Percentiles rank a stretch among this genome's conserved stretches.
phyloP scores from a whole-genome alignment of 2,888 invertebrate genomes.

The Macrophya alboannulata region DNA sequence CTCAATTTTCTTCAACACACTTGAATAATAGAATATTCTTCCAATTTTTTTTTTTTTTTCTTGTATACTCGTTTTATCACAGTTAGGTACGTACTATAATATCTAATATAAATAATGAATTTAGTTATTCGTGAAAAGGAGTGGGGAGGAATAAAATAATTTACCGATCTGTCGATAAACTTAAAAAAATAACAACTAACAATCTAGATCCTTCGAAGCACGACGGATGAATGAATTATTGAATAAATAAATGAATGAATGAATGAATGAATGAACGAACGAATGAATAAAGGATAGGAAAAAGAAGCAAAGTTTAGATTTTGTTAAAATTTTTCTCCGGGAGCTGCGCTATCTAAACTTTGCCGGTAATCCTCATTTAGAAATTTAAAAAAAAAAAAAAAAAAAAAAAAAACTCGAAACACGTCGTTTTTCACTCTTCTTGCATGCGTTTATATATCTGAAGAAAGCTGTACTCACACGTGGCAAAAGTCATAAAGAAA shows the following conservation, averaged over 20 bases:
- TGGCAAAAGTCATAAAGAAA: conserved; percentile 19
- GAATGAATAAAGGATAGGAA: neutral
- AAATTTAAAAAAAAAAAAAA: neutral
- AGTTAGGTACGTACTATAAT: neutral
- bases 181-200: neutral
- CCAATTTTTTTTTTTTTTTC: neutral
- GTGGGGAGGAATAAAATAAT: neutral
- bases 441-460: conserved; percentile 24
- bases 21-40: neutral
- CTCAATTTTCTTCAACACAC: neutral
- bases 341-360: conserved; percentile 70
- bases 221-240: neutral
- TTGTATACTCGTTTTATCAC: neutral
- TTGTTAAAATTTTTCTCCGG: conserved; percentile 58
- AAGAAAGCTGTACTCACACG: conserved; percentile 31
- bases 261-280: neutral
- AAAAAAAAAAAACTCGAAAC: neutral
- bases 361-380: conserved; percentile 68
- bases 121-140: neutral
- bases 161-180: neutral
- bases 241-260: neutral
- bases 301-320: neutral
- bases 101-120: conserved; percentile 4
- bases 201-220: conserved; percentile 11
- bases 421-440: neutral